A percentile compares a stretch with the other conserved stretches of the same genome.
Evolutionary conservation across 2,888 invertebrate genomes (phyloP).

Genomic region (Cantharis rustica): DNA sequence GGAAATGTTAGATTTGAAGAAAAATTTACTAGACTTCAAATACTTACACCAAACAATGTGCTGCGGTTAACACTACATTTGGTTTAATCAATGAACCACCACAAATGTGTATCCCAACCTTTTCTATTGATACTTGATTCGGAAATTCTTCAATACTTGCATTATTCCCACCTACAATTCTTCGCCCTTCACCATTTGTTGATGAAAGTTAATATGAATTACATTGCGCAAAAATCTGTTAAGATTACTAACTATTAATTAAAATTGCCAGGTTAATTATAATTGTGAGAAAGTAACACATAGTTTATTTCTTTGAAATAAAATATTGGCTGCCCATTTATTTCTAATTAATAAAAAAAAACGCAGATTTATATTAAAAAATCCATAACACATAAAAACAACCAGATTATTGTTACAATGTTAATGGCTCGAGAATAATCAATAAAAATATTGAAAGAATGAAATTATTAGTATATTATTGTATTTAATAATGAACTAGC

Average conservation of each 20-base stretch:
- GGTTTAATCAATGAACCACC: conserved; percentile 23
- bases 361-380: too few species aligned
- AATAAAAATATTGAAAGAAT: too few species aligned
- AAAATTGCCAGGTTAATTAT: background rate
- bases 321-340: background rate
- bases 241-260: background rate
- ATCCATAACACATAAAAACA: too few species aligned
- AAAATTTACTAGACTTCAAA: background rate
- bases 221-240: background rate
- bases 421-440: too few species aligned
- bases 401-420: too few species aligned
- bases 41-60: conserved; percentile 19
- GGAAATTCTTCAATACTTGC: conserved; percentile 21
- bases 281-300: background rate
- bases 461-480: too few species aligned
- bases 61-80: conserved; percentile 21
- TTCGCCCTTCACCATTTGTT: background rate
- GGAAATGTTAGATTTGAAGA: background rate
- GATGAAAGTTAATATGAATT: background rate
- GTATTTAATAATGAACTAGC: background rate
- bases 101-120: conserved; percentile 14
- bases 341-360: too few species aligned
- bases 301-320: background rate
- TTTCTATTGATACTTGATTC: conserved; percentile 21
- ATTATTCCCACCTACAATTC: conserved; percentile 21